A percentile compares a stretch with the other conserved stretches of the same genome.
These are phyloP conservation scores for Gymnothorax javanicus DNA, from an alignment of 2,797 vertebrate species.

Conservation along the genomic window DNA sequence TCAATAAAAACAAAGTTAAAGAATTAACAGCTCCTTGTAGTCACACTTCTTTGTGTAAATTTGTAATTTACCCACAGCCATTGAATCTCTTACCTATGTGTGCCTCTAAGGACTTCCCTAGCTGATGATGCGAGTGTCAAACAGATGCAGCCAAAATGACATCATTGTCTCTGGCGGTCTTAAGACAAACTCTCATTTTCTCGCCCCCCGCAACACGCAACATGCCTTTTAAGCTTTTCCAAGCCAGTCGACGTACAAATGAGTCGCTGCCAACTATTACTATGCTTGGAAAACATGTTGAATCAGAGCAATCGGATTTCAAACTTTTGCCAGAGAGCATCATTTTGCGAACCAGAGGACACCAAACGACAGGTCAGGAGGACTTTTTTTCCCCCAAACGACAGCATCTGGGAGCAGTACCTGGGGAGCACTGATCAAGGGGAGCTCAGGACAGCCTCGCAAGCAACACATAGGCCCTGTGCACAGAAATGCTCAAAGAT, in stretches of 20 bases:
- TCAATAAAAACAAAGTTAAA: not conserved
- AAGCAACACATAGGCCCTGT: not conserved
- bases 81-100: not conserved
- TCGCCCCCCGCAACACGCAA: not conserved
- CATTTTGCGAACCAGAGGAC: not conserved
- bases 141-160: constrained; percentile 13
- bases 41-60: not conserved
- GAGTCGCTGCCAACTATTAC: not conserved
- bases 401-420: not conserved
- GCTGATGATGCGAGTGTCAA: not conserved
- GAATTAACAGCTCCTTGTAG: not conserved
- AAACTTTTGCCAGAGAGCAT: not conserved
- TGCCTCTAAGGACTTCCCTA: not conserved
- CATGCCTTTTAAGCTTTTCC: not conserved
- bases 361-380: not conserved
- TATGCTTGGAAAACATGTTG: constrained; percentile 6
- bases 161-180: not conserved
- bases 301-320: not conserved
- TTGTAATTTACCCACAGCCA: not conserved
- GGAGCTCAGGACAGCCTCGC: not conserved
- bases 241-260: not conserved
- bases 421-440: not conserved
- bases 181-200: not conserved
- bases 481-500: not conserved
- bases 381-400: not conserved